phyloP scores from a whole-genome alignment of 2,113 vertebrate genomes.

The Acrocephalus arundinaceus region DNA sequence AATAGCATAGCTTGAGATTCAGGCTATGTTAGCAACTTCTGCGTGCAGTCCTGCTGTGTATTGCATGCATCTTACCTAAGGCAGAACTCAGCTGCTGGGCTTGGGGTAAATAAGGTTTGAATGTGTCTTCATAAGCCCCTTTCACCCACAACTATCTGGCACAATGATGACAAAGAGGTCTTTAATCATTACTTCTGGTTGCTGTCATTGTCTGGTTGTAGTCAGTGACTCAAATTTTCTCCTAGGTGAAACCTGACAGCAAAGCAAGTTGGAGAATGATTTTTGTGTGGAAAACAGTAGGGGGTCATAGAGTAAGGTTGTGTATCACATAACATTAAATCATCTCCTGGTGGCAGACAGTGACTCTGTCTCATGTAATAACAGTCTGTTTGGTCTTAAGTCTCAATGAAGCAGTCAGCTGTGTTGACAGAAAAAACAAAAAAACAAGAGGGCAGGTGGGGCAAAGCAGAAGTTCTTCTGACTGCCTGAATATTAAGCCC shows the following conservation, averaged over 20 bases:
- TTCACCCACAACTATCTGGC: neutral
- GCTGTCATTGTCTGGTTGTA: constrained; percentile 11
- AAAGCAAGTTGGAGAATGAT: constrained; percentile 35
- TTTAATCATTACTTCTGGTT: constrained; percentile 57
- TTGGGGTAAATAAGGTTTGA: neutral
- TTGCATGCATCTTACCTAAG: neutral
- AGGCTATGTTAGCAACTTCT: neutral
- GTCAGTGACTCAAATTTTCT: constrained; percentile 46
- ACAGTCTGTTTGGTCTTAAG: constrained; percentile 36
- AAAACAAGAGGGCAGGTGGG: constrained; percentile 19
- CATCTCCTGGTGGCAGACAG: constrained; percentile 65
- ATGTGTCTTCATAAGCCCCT: neutral
- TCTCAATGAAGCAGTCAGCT: constrained; percentile 44
- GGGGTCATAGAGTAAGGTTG: constrained; percentile 50
- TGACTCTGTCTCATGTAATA: constrained; percentile 63
- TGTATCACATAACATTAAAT: constrained; percentile 66
- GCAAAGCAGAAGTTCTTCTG: neutral
- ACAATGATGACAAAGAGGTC: neutral
- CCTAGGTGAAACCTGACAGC: constrained; percentile 53
- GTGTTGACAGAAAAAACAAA: constrained; percentile 31
- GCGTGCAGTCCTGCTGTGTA: neutral
- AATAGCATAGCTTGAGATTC: neutral
- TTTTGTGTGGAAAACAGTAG: constrained; percentile 54
- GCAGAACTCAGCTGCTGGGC: neutral
- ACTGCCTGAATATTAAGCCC: constrained; percentile 5